Evolutionary conservation across 2,113 vertebrate genomes (phyloP).

Genomic region (Saccopteryx bilineata): DNA sequence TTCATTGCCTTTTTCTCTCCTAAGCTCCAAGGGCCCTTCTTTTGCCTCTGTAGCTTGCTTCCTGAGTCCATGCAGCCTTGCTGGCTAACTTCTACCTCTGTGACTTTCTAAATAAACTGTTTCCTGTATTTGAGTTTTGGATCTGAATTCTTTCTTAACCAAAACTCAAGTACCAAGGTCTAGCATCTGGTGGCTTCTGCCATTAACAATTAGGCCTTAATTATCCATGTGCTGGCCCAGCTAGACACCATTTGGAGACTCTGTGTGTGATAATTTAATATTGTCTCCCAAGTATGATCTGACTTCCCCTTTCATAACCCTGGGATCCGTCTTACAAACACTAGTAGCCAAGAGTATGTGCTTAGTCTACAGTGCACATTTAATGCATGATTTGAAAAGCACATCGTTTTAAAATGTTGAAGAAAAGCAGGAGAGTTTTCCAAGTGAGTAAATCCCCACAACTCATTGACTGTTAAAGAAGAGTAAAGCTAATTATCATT

Average conservation of each 20-base stretch:
- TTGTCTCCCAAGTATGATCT: neutral
- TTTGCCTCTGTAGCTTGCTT: neutral
- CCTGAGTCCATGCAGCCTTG: neutral
- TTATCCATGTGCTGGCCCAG: neutral
- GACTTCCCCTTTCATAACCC: neutral
- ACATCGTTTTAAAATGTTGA: constrained; percentile 55
- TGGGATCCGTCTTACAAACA: constrained; percentile 9
- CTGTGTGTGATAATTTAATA: neutral
- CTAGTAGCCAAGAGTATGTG: neutral
- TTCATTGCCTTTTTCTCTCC: no score
- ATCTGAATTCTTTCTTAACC: neutral
- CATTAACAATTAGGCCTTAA: neutral
- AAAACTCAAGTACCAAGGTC: neutral
- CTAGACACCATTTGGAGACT: neutral
- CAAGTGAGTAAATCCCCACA: constrained; percentile 43
- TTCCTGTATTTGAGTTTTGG: neutral
- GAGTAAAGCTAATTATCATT: constrained; percentile 71
- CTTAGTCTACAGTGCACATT: neutral
- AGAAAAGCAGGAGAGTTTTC: neutral
- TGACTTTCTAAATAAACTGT: neutral
- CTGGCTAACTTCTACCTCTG: neutral
- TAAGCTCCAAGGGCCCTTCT: neutral
- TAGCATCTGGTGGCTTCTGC: neutral
- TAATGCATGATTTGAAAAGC: constrained; percentile 69
- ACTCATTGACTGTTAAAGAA: constrained; percentile 52